These are phyloP conservation scores for Dermatemys mawii DNA, from an alignment of 2,113 vertebrate genomes.

Conservation along the genomic window DNA sequence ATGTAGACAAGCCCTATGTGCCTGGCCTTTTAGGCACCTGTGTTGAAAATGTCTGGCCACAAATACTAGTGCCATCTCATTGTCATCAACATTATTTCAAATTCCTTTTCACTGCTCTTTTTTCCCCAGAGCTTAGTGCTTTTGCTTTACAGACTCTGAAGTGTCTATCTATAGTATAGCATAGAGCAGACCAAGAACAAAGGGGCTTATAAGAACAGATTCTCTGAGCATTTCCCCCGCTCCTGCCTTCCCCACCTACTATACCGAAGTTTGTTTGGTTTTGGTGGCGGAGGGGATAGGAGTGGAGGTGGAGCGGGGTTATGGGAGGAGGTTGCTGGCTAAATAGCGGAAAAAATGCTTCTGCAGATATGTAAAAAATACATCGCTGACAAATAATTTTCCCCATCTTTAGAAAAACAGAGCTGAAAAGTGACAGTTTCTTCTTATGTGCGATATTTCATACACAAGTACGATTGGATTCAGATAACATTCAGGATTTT, in stretches of 20 bases:
- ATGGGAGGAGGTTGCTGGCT: neutral
- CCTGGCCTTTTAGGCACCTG: neutral
- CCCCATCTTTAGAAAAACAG: neutral
- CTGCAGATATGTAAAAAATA: neutral
- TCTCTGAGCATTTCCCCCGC: neutral
- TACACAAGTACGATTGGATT: neutral
- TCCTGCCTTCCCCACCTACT: neutral
- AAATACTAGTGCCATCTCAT: neutral
- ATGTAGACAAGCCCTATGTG: neutral
- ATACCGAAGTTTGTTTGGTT: neutral
- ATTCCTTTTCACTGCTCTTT: neutral
- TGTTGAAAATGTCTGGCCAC: neutral
- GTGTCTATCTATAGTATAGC: neutral
- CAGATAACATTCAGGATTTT: neutral
- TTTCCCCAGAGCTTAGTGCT: neutral
- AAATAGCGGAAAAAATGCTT: neutral
- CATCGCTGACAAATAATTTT: rapidly evolving
- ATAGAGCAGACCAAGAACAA: neutral
- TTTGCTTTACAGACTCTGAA: neutral
- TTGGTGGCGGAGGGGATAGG: neutral
- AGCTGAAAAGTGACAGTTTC: neutral
- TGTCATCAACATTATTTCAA: neutral
- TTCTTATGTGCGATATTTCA: neutral
- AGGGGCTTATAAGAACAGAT: neutral
- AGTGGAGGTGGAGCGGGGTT: too few relatives aligned